These are phyloP conservation scores for Nipponia nippon DNA, from an alignment of 2,113 vertebrate species.

Conservation along the genomic window DNA sequence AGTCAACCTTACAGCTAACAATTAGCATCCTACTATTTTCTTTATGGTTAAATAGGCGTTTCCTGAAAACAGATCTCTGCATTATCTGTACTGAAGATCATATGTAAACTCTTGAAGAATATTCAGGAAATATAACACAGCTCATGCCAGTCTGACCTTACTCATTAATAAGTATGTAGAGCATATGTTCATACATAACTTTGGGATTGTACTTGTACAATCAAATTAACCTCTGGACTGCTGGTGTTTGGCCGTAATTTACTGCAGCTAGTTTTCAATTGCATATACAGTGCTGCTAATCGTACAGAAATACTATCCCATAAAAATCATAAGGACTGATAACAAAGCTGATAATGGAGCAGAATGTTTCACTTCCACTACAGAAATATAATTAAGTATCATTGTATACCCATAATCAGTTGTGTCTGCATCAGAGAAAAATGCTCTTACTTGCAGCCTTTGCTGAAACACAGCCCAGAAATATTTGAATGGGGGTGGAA, in stretches of 20 bases:
- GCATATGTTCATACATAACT: not conserved
- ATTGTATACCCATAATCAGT: not conserved
- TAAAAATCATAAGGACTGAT: not conserved
- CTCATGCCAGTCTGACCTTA: constrained; percentile 25
- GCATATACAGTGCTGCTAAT: not conserved
- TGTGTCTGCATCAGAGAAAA: not conserved
- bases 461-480: not conserved
- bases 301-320: not conserved
- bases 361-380: not conserved
- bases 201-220: not conserved
- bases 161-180: not conserved
- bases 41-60: constrained; percentile 38
- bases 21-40: constrained; percentile 56
- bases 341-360: not conserved
- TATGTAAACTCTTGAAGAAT: constrained; percentile 36
- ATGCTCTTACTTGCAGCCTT: not conserved
- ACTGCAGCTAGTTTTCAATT: not conserved
- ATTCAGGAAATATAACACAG: constrained; percentile 32
- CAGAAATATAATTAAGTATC: not conserved
- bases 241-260: not conserved
- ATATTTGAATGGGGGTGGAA: not conserved
- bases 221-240: constrained; percentile 26
- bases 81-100: constrained; percentile 53
- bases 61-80: constrained; percentile 43
- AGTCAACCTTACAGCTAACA: constrained; percentile 12